A percentile compares a stretch with the other conserved stretches of the same genome.
phyloP scores from a whole-genome alignment of 2,888 invertebrate genomes.

The Cetonia aurata region DNA sequence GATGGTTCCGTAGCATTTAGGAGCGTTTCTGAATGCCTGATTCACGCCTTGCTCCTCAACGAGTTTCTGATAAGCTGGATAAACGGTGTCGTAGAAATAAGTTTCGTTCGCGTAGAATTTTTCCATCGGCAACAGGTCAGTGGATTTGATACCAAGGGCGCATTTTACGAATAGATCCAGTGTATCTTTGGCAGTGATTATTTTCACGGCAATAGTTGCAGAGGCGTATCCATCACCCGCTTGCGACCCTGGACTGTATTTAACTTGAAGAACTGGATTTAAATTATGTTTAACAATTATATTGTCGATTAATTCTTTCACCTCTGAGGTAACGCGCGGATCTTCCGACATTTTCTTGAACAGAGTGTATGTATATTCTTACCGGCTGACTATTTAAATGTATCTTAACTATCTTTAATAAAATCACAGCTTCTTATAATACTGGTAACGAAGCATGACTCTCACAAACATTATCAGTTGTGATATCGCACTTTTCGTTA shows the following conservation, averaged over 20 bases:
- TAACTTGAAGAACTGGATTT: background rate
- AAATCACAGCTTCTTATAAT: too few relatives aligned
- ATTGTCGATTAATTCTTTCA: background rate
- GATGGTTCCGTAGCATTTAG: slow-evolving; percentile 47
- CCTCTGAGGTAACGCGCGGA: background rate
- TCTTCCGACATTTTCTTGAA: background rate
- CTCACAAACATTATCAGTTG: too few relatives aligned
- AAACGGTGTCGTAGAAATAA: slow-evolving; percentile 43
- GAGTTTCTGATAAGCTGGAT: slow-evolving; percentile 38
- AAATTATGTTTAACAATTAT: slow-evolving; percentile 4
- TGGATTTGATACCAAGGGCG: slow-evolving; percentile 14
- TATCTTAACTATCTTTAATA: too few relatives aligned
- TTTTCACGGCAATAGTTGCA: slow-evolving; percentile 42
- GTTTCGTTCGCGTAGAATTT: slow-evolving; percentile 44
- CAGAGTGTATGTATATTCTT: background rate
- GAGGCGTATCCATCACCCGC: slow-evolving; percentile 48
- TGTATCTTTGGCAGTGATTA: slow-evolving; percentile 3
- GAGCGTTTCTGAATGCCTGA: slow-evolving; percentile 45
- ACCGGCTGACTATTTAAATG: too few relatives aligned
- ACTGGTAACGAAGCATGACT: too few relatives aligned
- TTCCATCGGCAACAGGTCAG: background rate
- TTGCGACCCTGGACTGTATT: slow-evolving; percentile 15
- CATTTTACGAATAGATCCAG: slow-evolving; percentile 37
- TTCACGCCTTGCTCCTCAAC: slow-evolving; percentile 27
- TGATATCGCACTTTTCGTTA: too few relatives aligned